Percentiles rank a stretch among this genome's conserved stretches.
These are phyloP conservation scores for Calcarius lapponicus DNA, from an alignment of 2,797 vertebrate genomes.

Conservation along the genomic window DNA sequence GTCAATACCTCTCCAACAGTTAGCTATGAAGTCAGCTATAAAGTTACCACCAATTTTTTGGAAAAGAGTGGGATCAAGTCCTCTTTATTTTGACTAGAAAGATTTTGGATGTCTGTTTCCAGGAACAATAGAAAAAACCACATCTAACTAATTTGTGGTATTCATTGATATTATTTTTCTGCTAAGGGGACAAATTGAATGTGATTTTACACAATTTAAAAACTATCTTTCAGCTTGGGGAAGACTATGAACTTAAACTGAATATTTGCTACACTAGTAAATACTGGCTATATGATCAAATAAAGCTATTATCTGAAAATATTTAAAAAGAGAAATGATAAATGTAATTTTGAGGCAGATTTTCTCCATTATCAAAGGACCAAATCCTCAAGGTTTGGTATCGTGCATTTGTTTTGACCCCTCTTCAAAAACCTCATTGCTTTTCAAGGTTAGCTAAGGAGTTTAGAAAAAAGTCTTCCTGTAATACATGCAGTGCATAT, in stretches of 20 bases:
- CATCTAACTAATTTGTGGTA: background rate
- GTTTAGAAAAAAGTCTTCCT: background rate
- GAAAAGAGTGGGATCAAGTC: background rate
- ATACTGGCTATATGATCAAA: background rate
- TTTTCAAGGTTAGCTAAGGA: background rate
- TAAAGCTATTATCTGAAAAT: background rate
- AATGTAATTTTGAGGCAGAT: background rate
- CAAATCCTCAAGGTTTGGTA: background rate
- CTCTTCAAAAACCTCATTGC: background rate
- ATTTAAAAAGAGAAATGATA: background rate
- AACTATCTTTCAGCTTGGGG: background rate
- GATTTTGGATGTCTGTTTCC: background rate
- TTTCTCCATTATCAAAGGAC: background rate
- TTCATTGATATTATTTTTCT: background rate
- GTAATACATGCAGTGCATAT: background rate
- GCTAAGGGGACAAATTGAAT: background rate
- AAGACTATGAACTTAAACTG: background rate
- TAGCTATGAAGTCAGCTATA: constrained; percentile 12
- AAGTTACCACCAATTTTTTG: background rate
- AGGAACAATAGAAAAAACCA: background rate
- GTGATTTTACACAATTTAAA: background rate
- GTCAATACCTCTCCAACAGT: constrained; percentile 14
- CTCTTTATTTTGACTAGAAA: background rate
- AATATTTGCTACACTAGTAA: background rate
- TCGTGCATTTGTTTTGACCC: background rate